Evolutionary conservation across 2,888 invertebrate genomes (phyloP).

Genomic region (Amblyjoppa proteus): DNA sequence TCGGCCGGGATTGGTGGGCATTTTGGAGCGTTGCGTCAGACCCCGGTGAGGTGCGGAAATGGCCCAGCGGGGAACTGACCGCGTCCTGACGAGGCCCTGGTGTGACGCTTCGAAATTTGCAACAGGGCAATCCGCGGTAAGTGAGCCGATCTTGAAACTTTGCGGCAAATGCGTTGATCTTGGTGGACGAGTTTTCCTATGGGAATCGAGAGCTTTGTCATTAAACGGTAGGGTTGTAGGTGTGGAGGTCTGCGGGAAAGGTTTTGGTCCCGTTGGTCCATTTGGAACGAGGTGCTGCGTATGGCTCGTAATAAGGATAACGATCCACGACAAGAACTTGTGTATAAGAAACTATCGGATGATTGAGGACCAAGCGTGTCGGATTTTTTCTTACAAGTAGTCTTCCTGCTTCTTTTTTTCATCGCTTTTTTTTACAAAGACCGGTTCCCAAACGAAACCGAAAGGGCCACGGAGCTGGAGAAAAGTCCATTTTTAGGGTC

Average conservation of each 20-base stretch:
- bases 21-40: conserved; percentile 26
- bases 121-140: neutral
- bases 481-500: neutral
- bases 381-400: conserved; percentile 56
- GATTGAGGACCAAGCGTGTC: conserved; percentile 70
- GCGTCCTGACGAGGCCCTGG: neutral
- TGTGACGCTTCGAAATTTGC: neutral
- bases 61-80: neutral
- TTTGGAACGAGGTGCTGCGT: conserved; percentile 54
- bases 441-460: neutral
- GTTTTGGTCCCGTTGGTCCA: conserved; percentile 65
- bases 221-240: neutral
- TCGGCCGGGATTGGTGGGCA: neutral
- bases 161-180: conserved; percentile 43
- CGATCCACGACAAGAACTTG: conserved; percentile 67
- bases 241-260: conserved; percentile 42
- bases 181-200: conserved; percentile 26
- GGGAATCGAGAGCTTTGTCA: neutral
- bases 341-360: conserved; percentile 63
- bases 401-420: conserved; percentile 31
- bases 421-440: neutral
- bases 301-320: conserved; percentile 68
- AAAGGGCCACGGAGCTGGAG: neutral
- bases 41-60: neutral
- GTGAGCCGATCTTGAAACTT: neutral